phyloP scores from a whole-genome alignment of 2,888 invertebrate species.

The Meandrusa payeni region DNA sequence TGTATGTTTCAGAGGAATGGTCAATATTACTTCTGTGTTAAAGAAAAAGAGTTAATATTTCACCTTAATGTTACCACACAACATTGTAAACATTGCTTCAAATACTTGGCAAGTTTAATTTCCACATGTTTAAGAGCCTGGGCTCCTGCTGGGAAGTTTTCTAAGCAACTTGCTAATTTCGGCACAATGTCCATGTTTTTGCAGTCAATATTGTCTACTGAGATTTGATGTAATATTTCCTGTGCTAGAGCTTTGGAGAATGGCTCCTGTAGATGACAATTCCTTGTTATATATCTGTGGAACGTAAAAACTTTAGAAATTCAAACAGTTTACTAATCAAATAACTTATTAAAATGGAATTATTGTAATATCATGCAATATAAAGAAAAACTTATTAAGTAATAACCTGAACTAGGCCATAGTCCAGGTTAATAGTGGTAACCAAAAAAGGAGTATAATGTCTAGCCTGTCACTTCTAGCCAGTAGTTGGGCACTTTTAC shows the following conservation, averaged over 20 bases:
- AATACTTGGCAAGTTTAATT: conserved; percentile 38
- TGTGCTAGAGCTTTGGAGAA: conserved; percentile 43
- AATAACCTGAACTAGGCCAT: no score
- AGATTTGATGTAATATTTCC: conserved; percentile 36
- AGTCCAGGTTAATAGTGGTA: no score
- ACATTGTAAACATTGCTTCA: conserved; percentile 41
- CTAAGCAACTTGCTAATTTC: conserved; percentile 51
- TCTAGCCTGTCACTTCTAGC: no score
- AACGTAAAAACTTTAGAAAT: conserved; percentile 26
- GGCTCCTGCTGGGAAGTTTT: conserved; percentile 57
- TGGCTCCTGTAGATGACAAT: conserved; percentile 38
- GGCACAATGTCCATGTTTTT: conserved; percentile 37
- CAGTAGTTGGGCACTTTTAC: no score
- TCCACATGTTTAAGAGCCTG: conserved; percentile 43
- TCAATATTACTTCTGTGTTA: background rate
- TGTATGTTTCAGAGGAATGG: no score
- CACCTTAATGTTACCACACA: conserved; percentile 47
- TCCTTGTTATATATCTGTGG: conserved; percentile 55
- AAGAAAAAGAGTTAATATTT: conserved; percentile 5
- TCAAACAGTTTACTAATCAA: background rate
- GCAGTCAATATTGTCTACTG: conserved; percentile 25
- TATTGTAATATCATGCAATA: no score
- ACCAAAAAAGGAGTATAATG: no score
- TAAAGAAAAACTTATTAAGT: no score
- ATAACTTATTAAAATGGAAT: no score